Conservation (phyloP, 2,888 invertebrate genomes). For the Morpho achilles region DNA sequence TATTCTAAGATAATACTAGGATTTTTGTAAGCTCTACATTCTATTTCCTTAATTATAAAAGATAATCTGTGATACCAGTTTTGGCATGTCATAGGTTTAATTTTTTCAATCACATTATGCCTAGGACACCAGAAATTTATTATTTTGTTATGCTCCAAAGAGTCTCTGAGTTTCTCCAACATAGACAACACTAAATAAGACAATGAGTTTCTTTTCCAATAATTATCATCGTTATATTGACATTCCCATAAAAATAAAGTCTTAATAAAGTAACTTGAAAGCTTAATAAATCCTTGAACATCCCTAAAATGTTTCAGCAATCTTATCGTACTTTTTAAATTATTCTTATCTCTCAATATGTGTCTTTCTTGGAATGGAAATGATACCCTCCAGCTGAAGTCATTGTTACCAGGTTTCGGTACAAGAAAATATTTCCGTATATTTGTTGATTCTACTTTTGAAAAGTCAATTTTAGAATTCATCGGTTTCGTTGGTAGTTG, state of each 20-base stretch:
- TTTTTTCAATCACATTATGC: conserved; percentile 47
- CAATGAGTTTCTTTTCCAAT: conserved; percentile 48
- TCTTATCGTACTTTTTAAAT: conserved; percentile 50
- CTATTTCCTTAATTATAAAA: conserved; percentile 42
- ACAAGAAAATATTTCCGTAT: conserved; percentile 48
- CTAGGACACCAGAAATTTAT: conserved; percentile 52
- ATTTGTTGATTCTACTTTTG: conserved; percentile 34
- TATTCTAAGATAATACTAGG: conserved; percentile 15
- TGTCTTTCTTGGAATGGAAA: conserved; percentile 55
- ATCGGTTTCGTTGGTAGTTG: conserved; percentile 41
- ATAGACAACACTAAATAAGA: conserved; percentile 46
- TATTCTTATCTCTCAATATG: conserved; percentile 42
- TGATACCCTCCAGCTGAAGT: conserved; percentile 52
- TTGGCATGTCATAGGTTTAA: conserved; percentile 43
- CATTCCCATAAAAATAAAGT: conserved; percentile 56
- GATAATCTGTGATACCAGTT: conserved; percentile 49
- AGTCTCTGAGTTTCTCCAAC: conserved; percentile 44
- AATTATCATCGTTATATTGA: conserved; percentile 31
- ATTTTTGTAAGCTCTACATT: conserved; percentile 28
- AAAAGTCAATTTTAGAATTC: conserved; percentile 40
- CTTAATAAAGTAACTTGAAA: conserved; percentile 59
- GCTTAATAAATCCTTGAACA: conserved; percentile 47
- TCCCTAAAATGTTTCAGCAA: conserved; percentile 52
- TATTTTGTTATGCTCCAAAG: conserved; percentile 38
- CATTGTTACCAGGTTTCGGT: conserved; percentile 49